Base-by-base conservation (phyloP, 1,140 invertebrate species). In the Bombus fervidus region DNA sequence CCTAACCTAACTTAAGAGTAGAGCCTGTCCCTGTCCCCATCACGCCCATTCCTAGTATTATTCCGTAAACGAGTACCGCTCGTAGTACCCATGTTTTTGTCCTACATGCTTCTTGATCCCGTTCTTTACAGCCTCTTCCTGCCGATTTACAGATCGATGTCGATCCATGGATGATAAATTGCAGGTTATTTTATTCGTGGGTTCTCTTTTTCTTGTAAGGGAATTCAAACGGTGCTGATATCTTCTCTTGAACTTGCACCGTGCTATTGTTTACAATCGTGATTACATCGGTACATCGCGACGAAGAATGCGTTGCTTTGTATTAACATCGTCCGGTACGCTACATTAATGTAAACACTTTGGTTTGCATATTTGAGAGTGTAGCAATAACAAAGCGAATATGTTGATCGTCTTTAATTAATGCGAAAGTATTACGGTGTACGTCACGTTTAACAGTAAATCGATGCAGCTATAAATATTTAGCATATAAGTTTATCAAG, bases 11-110 rank as follows among this genome's bases (percentile, higher is more conserved):
- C 89, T 77, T 87, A 79, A 75, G 31, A 76, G 28, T 62, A 73
- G 80, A 91, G 87, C 83, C 82, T 86, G 73, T 86, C 80, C 82
- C 47, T 53, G 47, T 53, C 18, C 68, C 93, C 91, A 93, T 93
- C 93, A 94, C 94, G 93, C 93, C 94, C 94, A 94, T 93, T 94
- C 91, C 75, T 91, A 88, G 93, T 92, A 83, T 66, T 89, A 68
- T 77, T 83, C 85, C 69, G 87, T 79, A 53, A 83, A 71, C 76
- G 73, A 78, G 71, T 59, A 37, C 13, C 73, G 74, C 71, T 68
- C 59, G 79, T 47, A 37, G 69, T 66, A 41, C 53, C 31, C 12
- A 34, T 66, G 57, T 85, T 82, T 85, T 68, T 74, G 47, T 57
- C 78, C 43, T 66, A 68, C 59, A 75, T 80, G 75, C 39, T 64